phyloP scores from a whole-genome alignment of 2,888 invertebrate genomes.

The Heliconius ethilla region DNA sequence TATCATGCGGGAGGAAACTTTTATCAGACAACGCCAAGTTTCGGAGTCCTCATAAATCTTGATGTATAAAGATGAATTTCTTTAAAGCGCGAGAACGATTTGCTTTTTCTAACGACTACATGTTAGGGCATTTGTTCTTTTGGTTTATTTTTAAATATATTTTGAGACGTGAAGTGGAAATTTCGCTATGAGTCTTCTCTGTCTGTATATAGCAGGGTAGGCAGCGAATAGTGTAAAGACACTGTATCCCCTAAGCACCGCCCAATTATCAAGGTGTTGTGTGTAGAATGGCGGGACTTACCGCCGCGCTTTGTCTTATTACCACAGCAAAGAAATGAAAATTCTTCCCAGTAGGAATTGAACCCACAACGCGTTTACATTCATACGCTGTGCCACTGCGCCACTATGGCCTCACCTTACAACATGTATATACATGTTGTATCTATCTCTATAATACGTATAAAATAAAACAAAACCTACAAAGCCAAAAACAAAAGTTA shows the following conservation, averaged over 20 bases:
- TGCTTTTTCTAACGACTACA: constrained; percentile 30
- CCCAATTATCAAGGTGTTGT: too few relatives aligned
- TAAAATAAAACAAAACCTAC: not conserved
- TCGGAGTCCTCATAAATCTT: constrained; percentile 43
- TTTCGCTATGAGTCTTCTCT: not conserved
- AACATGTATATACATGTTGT: not conserved
- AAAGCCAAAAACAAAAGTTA: constrained; percentile 4
- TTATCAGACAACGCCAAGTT: constrained; percentile 39
- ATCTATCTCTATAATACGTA: not conserved
- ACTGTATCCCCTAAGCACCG: too few relatives aligned
- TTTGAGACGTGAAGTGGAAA: not conserved
- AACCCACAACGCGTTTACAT: not conserved
- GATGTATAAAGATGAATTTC: constrained; percentile 42
- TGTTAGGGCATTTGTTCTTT: constrained; percentile 5
- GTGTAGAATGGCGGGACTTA: too few relatives aligned
- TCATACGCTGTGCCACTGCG: not conserved
- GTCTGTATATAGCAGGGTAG: too few relatives aligned
- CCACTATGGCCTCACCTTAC: not conserved
- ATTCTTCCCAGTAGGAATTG: not conserved
- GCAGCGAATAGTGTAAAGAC: too few relatives aligned
- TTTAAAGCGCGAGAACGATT: constrained; percentile 37
- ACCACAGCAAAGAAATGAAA: too few relatives aligned
- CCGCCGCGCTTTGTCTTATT: too few relatives aligned
- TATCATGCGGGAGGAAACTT: constrained; percentile 41
- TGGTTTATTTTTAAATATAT: not conserved